Conservation (phyloP, 2,113 vertebrate genomes). For the Pagrus major region DNA sequence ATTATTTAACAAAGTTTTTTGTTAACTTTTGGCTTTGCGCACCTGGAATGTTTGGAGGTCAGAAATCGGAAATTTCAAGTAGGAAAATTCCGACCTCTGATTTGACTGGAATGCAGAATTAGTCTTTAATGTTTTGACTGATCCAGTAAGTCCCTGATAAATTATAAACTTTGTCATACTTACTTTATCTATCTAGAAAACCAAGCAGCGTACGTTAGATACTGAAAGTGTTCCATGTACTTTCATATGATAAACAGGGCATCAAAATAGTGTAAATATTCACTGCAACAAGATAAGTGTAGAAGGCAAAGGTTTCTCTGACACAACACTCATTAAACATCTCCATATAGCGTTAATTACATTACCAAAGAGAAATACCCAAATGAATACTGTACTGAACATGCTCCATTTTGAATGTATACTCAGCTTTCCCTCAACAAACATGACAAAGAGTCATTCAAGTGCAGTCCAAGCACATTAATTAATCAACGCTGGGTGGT, state of each 20-base stretch:
- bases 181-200: no score
- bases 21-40: no score
- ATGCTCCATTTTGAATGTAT: not conserved
- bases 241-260: not conserved
- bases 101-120: no score
- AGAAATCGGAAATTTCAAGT: no score
- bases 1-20: no score
- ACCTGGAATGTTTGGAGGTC: no score
- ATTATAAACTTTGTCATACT: not conserved
- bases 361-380: not conserved
- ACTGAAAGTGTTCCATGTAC: no score
- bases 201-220: no score
- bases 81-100: no score
- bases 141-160: not conserved
- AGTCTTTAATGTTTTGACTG: not conserved
- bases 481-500: not conserved
- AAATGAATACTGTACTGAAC: not conserved
- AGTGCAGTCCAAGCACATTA: not conserved
- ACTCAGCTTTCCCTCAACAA: not conserved
- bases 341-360: not conserved
- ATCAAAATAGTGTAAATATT: not conserved
- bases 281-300: not conserved
- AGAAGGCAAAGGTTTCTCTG: no score
- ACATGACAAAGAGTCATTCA: constrained; percentile 5
- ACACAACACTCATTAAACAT: no score